Percentiles rank a stretch among this genome's conserved stretches.
These are phyloP conservation scores for Acrossocheilus fasciatus DNA, from an alignment of 2,797 vertebrate species.

Conservation along the genomic window DNA sequence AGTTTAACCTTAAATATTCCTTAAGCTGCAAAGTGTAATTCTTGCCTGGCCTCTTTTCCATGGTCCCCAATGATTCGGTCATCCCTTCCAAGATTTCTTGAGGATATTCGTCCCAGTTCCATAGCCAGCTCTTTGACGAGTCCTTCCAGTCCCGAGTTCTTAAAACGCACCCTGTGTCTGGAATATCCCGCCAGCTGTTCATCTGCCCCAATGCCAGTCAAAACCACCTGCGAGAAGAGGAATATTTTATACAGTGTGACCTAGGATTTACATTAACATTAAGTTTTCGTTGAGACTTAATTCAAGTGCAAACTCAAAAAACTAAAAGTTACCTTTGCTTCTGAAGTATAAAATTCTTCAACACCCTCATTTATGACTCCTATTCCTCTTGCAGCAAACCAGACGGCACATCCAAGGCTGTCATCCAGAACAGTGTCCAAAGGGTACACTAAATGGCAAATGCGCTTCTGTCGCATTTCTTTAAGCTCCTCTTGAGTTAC, in stretches of 20 bases:
- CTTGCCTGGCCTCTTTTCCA: slow-evolving; percentile 92
- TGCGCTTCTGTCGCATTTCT: slow-evolving; percentile 74
- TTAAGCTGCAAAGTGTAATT: neutral
- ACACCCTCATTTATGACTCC: slow-evolving; percentile 74
- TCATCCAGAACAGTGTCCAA: slow-evolving; percentile 93
- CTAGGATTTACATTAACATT: neutral
- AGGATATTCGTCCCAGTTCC: slow-evolving; percentile 91
- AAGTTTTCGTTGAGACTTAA: too few species aligned
- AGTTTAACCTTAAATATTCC: neutral
- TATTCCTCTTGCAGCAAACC: slow-evolving; percentile 92
- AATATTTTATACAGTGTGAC: neutral
- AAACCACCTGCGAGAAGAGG: slow-evolving; percentile 81
- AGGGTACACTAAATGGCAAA: slow-evolving; percentile 87
- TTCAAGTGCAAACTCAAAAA: neutral
- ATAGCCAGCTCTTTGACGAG: slow-evolving; percentile 88
- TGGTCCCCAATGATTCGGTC: slow-evolving; percentile 93
- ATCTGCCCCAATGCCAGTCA: slow-evolving; percentile 94
- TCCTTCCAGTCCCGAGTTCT: slow-evolving; percentile 78
- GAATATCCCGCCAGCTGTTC: slow-evolving; percentile 97
- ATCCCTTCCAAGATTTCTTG: slow-evolving; percentile 93
- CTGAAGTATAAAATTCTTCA: slow-evolving; percentile 78
- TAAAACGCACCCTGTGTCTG: slow-evolving; percentile 88
- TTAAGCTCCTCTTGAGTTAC: slow-evolving; percentile 86
- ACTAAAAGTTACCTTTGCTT: slow-evolving; percentile 83
- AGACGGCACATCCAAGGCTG: slow-evolving; percentile 95